Evolutionary conservation across 2,113 vertebrate species (phyloP).

Genomic region (Corythoichthys intestinalis): DNA sequence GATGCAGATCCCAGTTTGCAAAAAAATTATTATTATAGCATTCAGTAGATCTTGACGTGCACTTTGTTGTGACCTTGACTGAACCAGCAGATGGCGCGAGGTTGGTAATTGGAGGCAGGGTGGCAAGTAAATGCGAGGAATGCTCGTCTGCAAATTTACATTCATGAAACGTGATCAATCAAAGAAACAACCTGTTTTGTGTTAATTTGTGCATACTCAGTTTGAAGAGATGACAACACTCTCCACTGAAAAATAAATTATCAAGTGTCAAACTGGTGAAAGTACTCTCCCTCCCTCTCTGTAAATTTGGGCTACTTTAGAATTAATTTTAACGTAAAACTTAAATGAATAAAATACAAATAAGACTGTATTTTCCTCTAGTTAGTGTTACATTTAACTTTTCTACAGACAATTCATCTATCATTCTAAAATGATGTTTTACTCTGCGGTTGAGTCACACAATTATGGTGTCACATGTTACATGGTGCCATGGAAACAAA

Average conservation of each 20-base stretch:
- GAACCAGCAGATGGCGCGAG: conserved; percentile 51
- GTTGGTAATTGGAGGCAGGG: conserved; percentile 7
- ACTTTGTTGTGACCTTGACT: conserved; percentile 29
- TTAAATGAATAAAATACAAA: not conserved
- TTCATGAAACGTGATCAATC: not conserved
- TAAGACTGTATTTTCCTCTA: not conserved
- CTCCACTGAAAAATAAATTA: not conserved
- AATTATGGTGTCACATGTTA: not conserved
- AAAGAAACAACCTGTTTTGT: not conserved
- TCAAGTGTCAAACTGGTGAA: not conserved
- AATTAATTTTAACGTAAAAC: not conserved
- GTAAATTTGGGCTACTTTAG: no score
- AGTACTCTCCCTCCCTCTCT: not conserved
- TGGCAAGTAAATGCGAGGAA: conserved; percentile 2
- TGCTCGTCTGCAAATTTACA: not conserved
- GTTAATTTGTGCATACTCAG: not conserved
- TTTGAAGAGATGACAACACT: not conserved
- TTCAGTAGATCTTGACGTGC: conserved; percentile 8
- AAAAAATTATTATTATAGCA: not conserved
- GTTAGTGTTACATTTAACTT: not conserved
- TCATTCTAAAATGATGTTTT: no score
- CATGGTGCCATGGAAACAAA: not conserved
- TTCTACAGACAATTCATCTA: not conserved
- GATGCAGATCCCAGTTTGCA: not conserved
- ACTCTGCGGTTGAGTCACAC: not conserved